Evolutionary conservation across 2,113 vertebrate species (phyloP).

Genomic region (Syngnathus typhle): DNA sequence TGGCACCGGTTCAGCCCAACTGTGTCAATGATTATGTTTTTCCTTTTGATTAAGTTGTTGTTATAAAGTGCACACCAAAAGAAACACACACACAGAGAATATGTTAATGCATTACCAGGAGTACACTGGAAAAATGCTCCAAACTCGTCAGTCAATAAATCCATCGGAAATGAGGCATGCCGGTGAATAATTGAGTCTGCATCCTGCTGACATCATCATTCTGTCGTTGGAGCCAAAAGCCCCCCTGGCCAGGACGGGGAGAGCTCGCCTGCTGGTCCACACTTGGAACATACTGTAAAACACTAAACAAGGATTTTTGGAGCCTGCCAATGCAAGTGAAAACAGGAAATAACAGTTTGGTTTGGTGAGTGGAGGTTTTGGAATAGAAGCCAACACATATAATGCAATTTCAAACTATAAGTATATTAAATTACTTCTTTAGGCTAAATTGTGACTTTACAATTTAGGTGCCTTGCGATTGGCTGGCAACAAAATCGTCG

Average conservation of each 20-base stretch:
- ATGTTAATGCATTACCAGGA: background rate
- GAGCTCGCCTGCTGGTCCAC: background rate
- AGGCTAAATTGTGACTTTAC: too few species aligned
- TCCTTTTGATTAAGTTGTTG: background rate
- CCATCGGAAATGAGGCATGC: conserved; percentile 24
- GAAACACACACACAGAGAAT: background rate
- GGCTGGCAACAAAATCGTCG: conserved; percentile 7
- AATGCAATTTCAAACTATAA: too few species aligned
- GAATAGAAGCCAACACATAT: background rate
- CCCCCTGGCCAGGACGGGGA: conserved; percentile 18
- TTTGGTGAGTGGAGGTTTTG: background rate
- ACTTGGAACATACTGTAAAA: background rate
- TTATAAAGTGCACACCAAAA: background rate
- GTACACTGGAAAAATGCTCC: conserved; percentile 8
- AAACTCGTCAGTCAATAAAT: conserved; percentile 26
- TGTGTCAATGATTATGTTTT: background rate
- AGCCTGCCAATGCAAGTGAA: background rate
- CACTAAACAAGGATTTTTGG: background rate
- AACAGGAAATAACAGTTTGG: background rate
- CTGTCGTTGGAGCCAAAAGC: conserved; percentile 23
- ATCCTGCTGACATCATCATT: conserved; percentile 38
- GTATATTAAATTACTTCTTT: too few species aligned
- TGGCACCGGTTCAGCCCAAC: background rate
- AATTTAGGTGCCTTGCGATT: background rate
- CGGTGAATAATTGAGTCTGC: conserved; percentile 32